Evolutionary conservation across 2,113 vertebrate genomes (phyloP).

Genomic region (Sula dactylatra): DNA sequence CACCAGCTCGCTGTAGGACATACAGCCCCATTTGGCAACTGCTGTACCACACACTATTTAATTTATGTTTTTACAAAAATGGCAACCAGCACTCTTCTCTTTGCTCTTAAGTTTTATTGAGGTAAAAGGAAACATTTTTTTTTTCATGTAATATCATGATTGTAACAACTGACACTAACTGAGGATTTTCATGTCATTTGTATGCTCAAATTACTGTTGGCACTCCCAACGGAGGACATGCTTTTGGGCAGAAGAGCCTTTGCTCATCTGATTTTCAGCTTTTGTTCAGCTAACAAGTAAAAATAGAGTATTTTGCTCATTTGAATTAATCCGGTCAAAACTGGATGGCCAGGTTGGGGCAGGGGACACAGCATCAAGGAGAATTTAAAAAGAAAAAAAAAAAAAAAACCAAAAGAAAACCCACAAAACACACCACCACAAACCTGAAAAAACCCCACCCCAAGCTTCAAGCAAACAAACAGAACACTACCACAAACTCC

Average conservation of each 20-base stretch:
- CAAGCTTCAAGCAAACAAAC: neutral
- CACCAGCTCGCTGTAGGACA: neutral
- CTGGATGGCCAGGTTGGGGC: neutral
- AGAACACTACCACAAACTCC: neutral
- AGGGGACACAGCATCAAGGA: neutral
- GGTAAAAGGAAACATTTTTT: neutral
- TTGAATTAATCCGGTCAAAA: neutral
- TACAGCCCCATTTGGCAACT: neutral
- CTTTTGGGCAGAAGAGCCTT: neutral
- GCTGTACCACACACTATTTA: rapidly evolving
- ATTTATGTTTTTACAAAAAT: neutral
- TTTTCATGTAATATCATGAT: neutral
- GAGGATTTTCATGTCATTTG: neutral
- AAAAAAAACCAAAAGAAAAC: neutral
- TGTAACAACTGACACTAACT: neutral
- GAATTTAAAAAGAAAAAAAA: neutral
- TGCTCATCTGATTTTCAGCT: neutral
- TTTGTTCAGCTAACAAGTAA: neutral
- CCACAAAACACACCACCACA: too few relatives aligned
- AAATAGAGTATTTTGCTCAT: neutral
- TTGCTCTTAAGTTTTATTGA: neutral
- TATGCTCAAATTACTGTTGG: neutral
- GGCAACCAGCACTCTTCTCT: neutral
- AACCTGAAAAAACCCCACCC: neutral
- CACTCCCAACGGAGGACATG: neutral